Evolutionary conservation across 2,797 vertebrate genomes (phyloP).

Genomic region (Silurus lanzhouensis): DNA sequence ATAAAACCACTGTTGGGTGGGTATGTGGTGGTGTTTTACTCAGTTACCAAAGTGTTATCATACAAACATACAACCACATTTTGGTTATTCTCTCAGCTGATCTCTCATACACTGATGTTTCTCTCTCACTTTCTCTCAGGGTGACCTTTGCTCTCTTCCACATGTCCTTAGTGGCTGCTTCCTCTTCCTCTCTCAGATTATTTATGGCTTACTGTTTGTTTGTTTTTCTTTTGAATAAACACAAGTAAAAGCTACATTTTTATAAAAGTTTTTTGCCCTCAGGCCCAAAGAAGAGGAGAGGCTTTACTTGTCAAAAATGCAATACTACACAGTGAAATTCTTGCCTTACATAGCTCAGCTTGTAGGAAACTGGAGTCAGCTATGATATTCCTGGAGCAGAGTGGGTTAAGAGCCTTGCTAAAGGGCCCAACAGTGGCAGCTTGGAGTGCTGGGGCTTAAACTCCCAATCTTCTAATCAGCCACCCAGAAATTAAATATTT

Average conservation of each 20-base stretch:
- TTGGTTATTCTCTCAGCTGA: constrained; percentile 7
- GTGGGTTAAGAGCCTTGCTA: too few relatives aligned
- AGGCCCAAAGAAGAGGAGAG: too few relatives aligned
- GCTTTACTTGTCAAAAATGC: too few relatives aligned
- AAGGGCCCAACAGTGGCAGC: too few relatives aligned
- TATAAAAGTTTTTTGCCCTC: constrained; percentile 20
- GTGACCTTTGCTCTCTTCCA: constrained; percentile 14
- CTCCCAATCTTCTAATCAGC: too few relatives aligned
- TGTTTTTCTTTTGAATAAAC: constrained; percentile 39
- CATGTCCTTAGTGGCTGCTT: constrained; percentile 21
- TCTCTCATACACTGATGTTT: neutral
- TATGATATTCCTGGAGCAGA: too few relatives aligned
- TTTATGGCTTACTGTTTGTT: constrained; percentile 39
- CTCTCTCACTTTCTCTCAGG: neutral
- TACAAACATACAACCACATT: neutral
- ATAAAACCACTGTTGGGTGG: neutral
- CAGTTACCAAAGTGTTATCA: neutral
- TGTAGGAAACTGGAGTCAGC: too few relatives aligned
- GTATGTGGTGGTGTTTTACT: neutral
- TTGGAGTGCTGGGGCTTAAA: too few relatives aligned
- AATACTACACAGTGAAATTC: too few relatives aligned
- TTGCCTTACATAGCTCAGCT: too few relatives aligned
- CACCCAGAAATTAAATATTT: neutral
- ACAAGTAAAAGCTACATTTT: constrained; percentile 18
- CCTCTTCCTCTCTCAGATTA: constrained; percentile 30